Base-by-base conservation (phyloP, 2,888 invertebrate species). In the Punctoribates punctum region DNA sequence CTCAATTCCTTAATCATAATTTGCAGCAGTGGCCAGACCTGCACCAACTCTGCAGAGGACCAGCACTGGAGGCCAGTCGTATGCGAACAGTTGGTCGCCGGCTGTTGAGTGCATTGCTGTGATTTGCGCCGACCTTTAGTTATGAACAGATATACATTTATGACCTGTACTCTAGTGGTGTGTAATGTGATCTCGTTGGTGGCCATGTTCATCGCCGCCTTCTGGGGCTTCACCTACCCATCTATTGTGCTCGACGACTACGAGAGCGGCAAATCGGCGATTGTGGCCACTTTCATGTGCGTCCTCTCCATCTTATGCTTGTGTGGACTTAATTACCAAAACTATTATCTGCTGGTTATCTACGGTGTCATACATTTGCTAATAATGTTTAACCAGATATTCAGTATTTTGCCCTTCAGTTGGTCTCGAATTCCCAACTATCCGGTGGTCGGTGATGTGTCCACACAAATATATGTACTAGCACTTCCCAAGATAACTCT, bases 191-290 rank as follows among this genome's bases (percentile, higher is more conserved):
- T 76, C 42, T 54, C 73, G 15, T 67, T 76, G 73, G 76, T 76
- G 73, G 76, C 76, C 13, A 76, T 76, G 76, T 76, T 76, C 25
- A 73, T 76, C 42, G 73, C 73, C 73, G 76, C 76, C 73, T 76
- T 76, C 38, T 76, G 76, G 76, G 76, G 76, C 34, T 76, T 76
- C 73, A 76, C 76, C 1, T 76, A 76, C 57, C 76, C 76, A 15
- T 73, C 73, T 8, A 76, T 65, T 23, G 51, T 46, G 17, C 11
- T 76, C 48, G 76, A 76, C 27, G 76, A 51, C 60, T 76, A 76
- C 73, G 76, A 76, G 34, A 60, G 60, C 38, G 76, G 76, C 38
- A 76, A 76, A 51, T 76, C 76, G 27, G 76, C 76, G 8, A 73
- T 67, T 34, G 76, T 76, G 38, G 76, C 76, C 57, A 62, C 76